A percentile compares a stretch with the other conserved stretches of the same genome.
phyloP scores from a whole-genome alignment of 2,113 vertebrate species.

The Myiagra hebetior region DNA sequence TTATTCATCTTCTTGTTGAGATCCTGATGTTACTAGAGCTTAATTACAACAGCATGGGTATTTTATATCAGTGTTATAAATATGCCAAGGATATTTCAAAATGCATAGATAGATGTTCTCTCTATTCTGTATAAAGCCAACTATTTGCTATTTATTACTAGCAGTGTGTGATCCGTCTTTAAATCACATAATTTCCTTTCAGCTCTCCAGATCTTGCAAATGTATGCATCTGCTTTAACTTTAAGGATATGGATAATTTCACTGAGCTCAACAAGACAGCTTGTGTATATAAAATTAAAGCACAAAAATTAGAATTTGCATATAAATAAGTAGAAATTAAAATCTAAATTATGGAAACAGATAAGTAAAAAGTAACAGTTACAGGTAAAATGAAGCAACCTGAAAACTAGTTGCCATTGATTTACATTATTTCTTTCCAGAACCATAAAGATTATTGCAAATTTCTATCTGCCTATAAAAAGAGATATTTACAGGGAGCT shows the following conservation, averaged over 20 bases:
- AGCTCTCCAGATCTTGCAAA: constrained; percentile 20
- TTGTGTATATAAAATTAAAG: not conserved
- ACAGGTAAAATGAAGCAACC: not conserved
- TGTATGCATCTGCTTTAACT: constrained; percentile 44
- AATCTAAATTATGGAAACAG: not conserved
- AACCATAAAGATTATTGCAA: not conserved
- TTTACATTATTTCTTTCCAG: not conserved
- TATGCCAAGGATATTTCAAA: constrained; percentile 44
- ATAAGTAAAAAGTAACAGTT: not conserved
- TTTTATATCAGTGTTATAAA: not conserved
- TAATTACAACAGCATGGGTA: constrained; percentile 31
- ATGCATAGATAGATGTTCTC: not conserved
- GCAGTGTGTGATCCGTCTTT: not conserved
- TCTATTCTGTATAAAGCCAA: not conserved
- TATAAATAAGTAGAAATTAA: not conserved
- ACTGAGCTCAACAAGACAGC: not conserved
- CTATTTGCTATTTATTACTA: constrained; percentile 37
- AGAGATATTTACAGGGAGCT: not conserved
- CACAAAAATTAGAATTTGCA: not conserved
- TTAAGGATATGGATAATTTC: not conserved
- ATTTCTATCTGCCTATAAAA: not conserved
- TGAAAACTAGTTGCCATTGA: not conserved
- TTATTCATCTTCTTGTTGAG: not conserved
- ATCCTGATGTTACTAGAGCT: not conserved
- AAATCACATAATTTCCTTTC: constrained; percentile 40